These are phyloP conservation scores for Miltochrista miniata DNA, from an alignment of 2,888 invertebrate genomes.

Conservation along the genomic window DNA sequence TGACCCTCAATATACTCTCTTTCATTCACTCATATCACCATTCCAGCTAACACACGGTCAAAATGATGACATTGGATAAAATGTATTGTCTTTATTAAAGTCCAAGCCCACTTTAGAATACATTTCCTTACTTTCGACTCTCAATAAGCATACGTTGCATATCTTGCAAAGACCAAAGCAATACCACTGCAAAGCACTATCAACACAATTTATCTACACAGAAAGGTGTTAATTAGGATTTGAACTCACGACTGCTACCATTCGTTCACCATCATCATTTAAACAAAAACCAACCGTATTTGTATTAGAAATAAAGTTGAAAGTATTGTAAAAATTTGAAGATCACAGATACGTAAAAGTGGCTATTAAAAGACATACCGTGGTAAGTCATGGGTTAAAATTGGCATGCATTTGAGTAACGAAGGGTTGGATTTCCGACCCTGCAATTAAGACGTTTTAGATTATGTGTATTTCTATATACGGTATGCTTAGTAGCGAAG, in stretches of 20 bases:
- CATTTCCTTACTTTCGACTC: slow-evolving; percentile 31
- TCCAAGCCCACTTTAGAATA: slow-evolving; percentile 9
- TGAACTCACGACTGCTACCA: slow-evolving; percentile 78
- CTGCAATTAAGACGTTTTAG: slow-evolving; percentile 64
- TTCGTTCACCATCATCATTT: slow-evolving; percentile 37
- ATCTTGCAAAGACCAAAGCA: slow-evolving; percentile 54
- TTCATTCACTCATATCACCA: too few relatives aligned
- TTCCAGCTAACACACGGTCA: too few relatives aligned
- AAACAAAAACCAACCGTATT: slow-evolving; percentile 39
- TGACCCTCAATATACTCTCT: too few relatives aligned
- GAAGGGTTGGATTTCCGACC: slow-evolving; percentile 57
- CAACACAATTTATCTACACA: slow-evolving; percentile 77
- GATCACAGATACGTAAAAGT: slow-evolving; percentile 75
- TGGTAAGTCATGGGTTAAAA: slow-evolving; percentile 75
- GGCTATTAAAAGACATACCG: slow-evolving; percentile 70
- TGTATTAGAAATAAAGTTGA: slow-evolving; percentile 26
- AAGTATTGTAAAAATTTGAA: slow-evolving; percentile 21
- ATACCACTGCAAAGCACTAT: slow-evolving; percentile 63
- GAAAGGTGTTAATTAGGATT: slow-evolving; percentile 81
- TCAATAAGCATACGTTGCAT: slow-evolving; percentile 37
- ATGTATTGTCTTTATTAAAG: too few relatives aligned
- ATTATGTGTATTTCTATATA: slow-evolving; percentile 34
- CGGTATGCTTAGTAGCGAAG: slow-evolving; percentile 17
- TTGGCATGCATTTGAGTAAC: slow-evolving; percentile 70
- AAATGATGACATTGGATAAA: too few relatives aligned